phyloP scores from a whole-genome alignment of 1,140 invertebrate species.

The Pinna nobilis region DNA sequence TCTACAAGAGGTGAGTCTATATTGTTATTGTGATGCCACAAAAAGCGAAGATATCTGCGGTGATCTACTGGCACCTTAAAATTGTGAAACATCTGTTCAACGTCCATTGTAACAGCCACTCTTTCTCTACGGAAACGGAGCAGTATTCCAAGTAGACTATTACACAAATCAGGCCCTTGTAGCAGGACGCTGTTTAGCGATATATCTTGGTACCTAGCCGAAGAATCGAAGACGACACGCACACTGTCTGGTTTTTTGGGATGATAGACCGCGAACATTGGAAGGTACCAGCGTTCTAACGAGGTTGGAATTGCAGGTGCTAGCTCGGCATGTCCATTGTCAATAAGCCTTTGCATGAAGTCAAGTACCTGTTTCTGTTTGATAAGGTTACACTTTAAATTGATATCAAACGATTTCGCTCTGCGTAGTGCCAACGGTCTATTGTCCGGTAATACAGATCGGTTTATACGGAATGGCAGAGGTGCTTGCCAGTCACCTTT shows the following conservation, averaged over 20 bases:
- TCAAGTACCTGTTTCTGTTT: slow-evolving; percentile 37
- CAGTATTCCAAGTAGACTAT: slow-evolving; percentile 34
- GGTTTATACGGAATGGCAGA: slow-evolving; percentile 22
- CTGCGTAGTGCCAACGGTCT: slow-evolving; percentile 7
- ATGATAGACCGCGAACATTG: slow-evolving; percentile 26
- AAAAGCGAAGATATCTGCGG: slow-evolving; percentile 40
- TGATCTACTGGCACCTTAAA: slow-evolving; percentile 32
- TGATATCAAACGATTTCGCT: slow-evolving; percentile 8
- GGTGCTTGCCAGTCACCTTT: slow-evolving; percentile 30
- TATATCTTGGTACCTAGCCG: slow-evolving; percentile 1
- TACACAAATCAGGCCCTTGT: slow-evolving; percentile 35
- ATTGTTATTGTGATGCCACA: slow-evolving; percentile 44
- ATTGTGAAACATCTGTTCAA: slow-evolving; percentile 43
- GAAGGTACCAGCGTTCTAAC: slow-evolving; percentile 39
- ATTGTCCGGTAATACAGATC: slow-evolving; percentile 37
- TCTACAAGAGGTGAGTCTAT: slow-evolving; percentile 23
- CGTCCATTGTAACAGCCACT: slow-evolving; percentile 32
- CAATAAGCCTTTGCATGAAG: slow-evolving; percentile 40
- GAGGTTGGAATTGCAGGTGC: not conserved
- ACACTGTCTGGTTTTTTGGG: slow-evolving; percentile 27
- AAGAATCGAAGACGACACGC: slow-evolving; percentile 34
- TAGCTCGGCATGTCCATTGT: slow-evolving; percentile 31
- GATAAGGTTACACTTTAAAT: slow-evolving; percentile 10
- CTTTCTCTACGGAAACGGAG: slow-evolving; percentile 29
- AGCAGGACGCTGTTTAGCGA: slow-evolving; percentile 28